These are phyloP conservation scores for Danaus chrysippus DNA, from an alignment of 2,888 invertebrate species.

Conservation along the genomic window DNA sequence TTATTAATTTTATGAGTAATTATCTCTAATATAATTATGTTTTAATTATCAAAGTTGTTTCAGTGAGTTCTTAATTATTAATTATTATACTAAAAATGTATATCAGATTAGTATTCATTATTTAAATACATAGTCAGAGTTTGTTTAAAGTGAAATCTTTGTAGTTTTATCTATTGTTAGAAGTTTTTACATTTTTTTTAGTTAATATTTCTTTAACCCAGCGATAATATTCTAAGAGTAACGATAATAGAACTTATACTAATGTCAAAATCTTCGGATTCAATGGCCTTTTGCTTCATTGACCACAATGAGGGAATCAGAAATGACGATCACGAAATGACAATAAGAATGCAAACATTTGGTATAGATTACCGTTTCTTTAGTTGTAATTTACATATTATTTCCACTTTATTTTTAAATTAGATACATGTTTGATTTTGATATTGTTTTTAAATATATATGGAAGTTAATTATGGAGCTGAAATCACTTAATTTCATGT, in stretches of 20 bases:
- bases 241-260: constrained; percentile 5
- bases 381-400: too few relatives aligned
- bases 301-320: constrained; percentile 8
- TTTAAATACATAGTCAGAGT: too few relatives aligned
- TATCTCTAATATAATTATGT: too few relatives aligned
- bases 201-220: background rate
- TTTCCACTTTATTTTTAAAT: too few relatives aligned
- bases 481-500: too few relatives aligned
- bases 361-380: background rate
- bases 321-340: constrained; percentile 10
- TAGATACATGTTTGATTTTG: too few relatives aligned
- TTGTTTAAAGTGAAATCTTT: too few relatives aligned
- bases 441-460: too few relatives aligned
- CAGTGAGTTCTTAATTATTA: background rate
- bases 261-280: constrained; percentile 7
- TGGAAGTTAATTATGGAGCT: too few relatives aligned
- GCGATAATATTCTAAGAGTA: background rate
- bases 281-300: constrained; percentile 4
- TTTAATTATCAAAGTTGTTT: background rate
- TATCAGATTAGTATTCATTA: too few relatives aligned
- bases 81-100: background rate
- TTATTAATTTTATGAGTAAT: too few relatives aligned
- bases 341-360: background rate
- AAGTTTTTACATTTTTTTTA: background rate
- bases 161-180: too few relatives aligned